Evolutionary conservation across 2,797 vertebrate genomes (phyloP), one percentile per base, ranked within the genome.

Genomic region (Neomorphus geoffroyi): DNA sequence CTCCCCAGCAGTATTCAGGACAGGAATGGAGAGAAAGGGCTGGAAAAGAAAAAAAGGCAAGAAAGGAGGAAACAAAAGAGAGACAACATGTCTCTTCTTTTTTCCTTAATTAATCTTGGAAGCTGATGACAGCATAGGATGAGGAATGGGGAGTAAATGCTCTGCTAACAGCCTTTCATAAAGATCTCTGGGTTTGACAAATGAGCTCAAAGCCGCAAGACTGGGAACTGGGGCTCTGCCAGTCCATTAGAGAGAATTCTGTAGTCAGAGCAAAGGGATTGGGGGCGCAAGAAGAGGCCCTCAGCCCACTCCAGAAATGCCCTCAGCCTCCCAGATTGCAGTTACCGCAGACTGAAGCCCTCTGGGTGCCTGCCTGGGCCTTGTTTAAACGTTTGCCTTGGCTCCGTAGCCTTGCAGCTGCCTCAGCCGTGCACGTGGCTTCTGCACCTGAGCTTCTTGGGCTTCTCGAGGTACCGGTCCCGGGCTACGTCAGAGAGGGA

Each of bases 141-240:
- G 97, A 97, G 96, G 87, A 97, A 97, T 95, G 94, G 88, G 92
- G 94, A 97, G 96, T 96, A 97, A 97, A 97, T 97, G 95, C 92
- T 96, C 96, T 89, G 86, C 94, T 97, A 97, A 97, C 96, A 97
- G 96, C 92, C 93, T 82, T 97, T 97, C 95, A 97, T 95, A 91
- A 86, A 97, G 95, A 97, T 96, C 96, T 92, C 93, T 27, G 86
- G 24, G 5, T 95, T 91, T 97, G 97, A 97, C 97, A 97, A 97
- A 97, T 94, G 96, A 97, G 96, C 88, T 81, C 70, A 13, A 91
- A 97, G 95, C 83, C 94, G 79, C 77, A 72, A 91, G 95, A 96
- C 81, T 28, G 45, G 91, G 80, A 93, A 90, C 53, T 48, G 0
- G 88, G 94, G 91, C 82, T 88, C 96, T 92, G 83, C 84, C 88